Evolutionary conservation across 1,140 invertebrate genomes (phyloP), one percentile per base, ranked within the genome.

Genomic region (Littorina saxatilis): DNA sequence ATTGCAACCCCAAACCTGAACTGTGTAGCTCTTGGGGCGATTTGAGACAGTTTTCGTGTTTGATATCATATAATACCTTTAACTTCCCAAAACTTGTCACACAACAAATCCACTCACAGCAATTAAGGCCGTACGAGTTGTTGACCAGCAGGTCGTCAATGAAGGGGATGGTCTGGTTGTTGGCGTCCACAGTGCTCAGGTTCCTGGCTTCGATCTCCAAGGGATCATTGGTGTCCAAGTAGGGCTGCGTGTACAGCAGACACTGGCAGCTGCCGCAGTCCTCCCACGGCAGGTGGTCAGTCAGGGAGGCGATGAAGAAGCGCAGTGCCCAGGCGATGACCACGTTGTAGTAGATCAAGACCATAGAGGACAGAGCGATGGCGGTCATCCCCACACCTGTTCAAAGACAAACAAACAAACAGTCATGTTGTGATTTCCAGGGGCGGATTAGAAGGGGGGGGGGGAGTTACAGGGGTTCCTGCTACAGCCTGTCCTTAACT

Each of bases 341-440:
- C 29, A 92, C 87, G 87, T 92, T 92, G 87, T 93, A 94, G 84
- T 94, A 94, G 66, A 93, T 88, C 35, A 90, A 81, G 72, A 93
- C 90, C 11, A 92, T 88, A 11, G 85, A 80, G 0, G 92, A 88
- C 1, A 92, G 81, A 0, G 91, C 77, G 68, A 96, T 93, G 92
- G 96, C 96, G 1, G 95, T 95, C 91, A 95, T 95, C 0, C 96
- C 96, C 13, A 96, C 94, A n/a, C 96, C 96, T 96, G 85, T 15
- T 27, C 43, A 58, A 27, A 29, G 32, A 32, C 2, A 75, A 9
- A 11, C 7, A 52, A 52, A 23, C 43, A 29, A 52, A 35, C 15
- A 23, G n/a, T n/a, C n/a, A 20, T 50, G 9, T 9, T 9, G 9
- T 50, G 9, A 11, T 50, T 50, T 9, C 20, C 20, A 50, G 47